A percentile compares a stretch with the other conserved stretches of the same genome.
Conservation (phyloP, 64 coral and sea anemone genomes). For the Montipora capricornis region DNA sequence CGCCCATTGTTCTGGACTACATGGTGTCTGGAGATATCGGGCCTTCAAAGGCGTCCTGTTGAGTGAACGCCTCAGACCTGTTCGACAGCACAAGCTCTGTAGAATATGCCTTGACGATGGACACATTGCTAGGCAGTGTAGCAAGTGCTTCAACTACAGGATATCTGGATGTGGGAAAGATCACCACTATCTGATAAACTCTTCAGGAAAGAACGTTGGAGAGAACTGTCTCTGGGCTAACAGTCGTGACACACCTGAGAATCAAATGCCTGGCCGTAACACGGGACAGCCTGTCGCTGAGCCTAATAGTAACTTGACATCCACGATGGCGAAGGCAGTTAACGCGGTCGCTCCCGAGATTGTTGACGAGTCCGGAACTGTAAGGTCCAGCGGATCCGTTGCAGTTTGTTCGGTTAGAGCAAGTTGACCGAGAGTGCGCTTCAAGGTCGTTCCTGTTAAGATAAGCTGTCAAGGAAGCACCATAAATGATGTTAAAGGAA, state of each 20-base stretch:
- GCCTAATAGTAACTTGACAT: too few relatives aligned
- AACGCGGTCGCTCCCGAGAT: too few relatives aligned
- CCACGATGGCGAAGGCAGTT: too few relatives aligned
- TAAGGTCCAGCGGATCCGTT: constrained; percentile 16
- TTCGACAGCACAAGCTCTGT: constrained; percentile 64
- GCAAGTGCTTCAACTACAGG: too few relatives aligned
- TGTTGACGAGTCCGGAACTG: not conserved
- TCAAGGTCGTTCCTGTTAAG: constrained; percentile 73
- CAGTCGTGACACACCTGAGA: too few relatives aligned
- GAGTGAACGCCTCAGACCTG: constrained; percentile 41
- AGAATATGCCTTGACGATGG: constrained; percentile 63
- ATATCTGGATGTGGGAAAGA: too few relatives aligned
- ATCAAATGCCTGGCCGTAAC: too few relatives aligned
- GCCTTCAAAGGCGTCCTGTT: constrained; percentile 43
- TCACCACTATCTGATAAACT: constrained; percentile 25
- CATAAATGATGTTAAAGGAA: too few relatives aligned
- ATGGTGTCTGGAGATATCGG: too few relatives aligned
- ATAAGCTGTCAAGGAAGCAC: constrained; percentile 30
- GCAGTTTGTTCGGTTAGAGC: constrained; percentile 25
- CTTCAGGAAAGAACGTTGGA: not conserved
- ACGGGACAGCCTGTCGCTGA: too few relatives aligned
- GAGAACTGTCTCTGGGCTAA: not conserved
- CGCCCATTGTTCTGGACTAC: not conserved
- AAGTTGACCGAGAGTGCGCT: constrained; percentile 59
- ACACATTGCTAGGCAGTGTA: constrained; percentile 65